A percentile compares a stretch with the other conserved stretches of the same genome.
phyloP scores from a whole-genome alignment of 2,113 vertebrate species.

The Pedionomus torquatus region DNA sequence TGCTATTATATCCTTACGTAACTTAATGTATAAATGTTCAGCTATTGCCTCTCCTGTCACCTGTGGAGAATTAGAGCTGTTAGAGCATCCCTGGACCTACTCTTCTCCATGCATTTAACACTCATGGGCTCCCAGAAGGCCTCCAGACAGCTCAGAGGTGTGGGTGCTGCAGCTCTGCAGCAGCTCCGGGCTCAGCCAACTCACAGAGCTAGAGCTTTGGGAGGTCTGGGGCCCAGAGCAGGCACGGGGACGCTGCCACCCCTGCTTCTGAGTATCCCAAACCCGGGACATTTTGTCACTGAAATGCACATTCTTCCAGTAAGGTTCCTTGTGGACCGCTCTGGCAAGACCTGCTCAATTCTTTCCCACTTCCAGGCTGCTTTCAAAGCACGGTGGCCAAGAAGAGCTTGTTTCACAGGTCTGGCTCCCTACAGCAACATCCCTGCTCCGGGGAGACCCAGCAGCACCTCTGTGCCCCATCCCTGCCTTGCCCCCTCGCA shows the following conservation, averaged over 20 bases:
- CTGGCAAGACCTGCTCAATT: background rate
- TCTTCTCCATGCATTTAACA: background rate
- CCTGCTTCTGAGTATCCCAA: background rate
- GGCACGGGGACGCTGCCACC: background rate
- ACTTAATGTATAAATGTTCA: background rate
- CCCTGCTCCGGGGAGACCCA: accelerated
- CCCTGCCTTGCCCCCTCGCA: background rate
- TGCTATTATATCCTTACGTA: background rate
- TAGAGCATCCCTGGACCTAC: background rate
- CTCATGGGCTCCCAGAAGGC: background rate
- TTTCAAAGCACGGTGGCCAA: background rate
- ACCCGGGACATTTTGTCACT: background rate
- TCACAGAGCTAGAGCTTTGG: background rate
- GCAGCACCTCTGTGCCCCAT: background rate
- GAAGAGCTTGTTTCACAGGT: background rate
- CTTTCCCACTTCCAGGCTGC: background rate
- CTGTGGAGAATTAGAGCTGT: background rate
- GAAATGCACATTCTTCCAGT: accelerated
- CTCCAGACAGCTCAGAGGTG: background rate
- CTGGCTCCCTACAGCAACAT: background rate
- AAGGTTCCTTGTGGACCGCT: background rate
- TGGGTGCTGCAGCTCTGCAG: background rate
- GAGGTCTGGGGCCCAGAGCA: background rate
- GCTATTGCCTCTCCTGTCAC: background rate
- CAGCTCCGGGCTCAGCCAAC: background rate